These are phyloP conservation scores for Volucella bombylans DNA, from an alignment of 2,888 invertebrate species.

Conservation along the genomic window DNA sequence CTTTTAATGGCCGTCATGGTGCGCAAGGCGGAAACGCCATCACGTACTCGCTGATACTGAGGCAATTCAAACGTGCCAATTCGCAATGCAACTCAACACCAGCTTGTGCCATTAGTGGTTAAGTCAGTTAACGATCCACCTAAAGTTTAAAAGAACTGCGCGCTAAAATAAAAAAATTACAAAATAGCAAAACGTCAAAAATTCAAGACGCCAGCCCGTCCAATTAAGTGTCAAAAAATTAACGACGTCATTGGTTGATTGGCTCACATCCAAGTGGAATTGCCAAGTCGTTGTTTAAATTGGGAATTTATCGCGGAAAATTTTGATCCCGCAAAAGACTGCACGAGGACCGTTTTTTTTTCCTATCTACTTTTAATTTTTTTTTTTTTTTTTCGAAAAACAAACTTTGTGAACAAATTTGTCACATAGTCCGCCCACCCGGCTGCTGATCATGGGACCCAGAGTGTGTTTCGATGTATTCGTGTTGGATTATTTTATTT, in stretches of 20 bases:
- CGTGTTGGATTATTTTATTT: constrained; percentile 6
- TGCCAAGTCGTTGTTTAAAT: constrained; percentile 20
- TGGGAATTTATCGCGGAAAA: constrained; percentile 42
- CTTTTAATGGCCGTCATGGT: constrained; percentile 1
- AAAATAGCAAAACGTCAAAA: neutral
- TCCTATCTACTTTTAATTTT: neutral
- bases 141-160: neutral
- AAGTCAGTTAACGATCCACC: too few species aligned
- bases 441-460: constrained; percentile 32
- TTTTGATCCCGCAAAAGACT: constrained; percentile 10
- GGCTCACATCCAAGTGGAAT: constrained; percentile 10
- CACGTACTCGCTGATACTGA: constrained; percentile 50
- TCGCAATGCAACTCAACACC: neutral
- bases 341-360: constrained; percentile 9
- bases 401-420: neutral
- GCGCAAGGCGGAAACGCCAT: constrained; percentile 16
- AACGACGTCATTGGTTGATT: constrained; percentile 36
- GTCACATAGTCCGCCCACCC: constrained; percentile 22
- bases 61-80: constrained; percentile 50
- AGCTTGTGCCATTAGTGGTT: too few species aligned
- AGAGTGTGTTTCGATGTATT: neutral
- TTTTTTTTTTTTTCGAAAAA: neutral
- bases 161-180: neutral
- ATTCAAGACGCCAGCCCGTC: neutral
- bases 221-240: constrained; percentile 11